Evolutionary conservation across 2,113 vertebrate species (phyloP).

Genomic region (Cyrtonyx montezumae): DNA sequence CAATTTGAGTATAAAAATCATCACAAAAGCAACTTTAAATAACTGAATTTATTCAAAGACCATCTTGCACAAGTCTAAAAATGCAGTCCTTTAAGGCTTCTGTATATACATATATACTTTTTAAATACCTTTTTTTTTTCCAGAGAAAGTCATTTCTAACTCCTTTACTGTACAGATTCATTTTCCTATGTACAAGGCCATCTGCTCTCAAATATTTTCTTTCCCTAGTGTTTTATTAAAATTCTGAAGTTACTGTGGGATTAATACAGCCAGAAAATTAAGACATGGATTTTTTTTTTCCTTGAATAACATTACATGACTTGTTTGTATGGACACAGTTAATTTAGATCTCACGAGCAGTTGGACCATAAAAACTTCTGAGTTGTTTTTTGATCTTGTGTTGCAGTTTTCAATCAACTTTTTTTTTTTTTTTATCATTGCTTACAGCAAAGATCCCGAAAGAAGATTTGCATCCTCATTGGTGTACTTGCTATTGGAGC

Average conservation of each 20-base stretch:
- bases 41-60: background rate
- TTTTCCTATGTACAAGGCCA: background rate
- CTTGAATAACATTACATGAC: background rate
- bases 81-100: background rate
- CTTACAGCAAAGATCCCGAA: conserved; percentile 89
- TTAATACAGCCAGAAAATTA: background rate
- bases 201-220: background rate
- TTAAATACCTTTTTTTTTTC: background rate
- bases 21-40: background rate
- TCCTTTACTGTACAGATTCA: background rate
- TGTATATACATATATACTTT: background rate
- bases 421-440: background rate
- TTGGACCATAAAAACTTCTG: background rate
- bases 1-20: background rate
- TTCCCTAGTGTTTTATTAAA: background rate
- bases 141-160: background rate
- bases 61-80: background rate
- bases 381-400: background rate
- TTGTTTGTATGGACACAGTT: background rate
- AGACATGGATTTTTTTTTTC: background rate
- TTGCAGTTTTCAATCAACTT: background rate
- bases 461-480: conserved; percentile 94
- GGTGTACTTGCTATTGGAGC: conserved; percentile 77
- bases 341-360: background rate
- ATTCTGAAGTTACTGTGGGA: background rate